Evolutionary conservation across 2,797 vertebrate species (phyloP).

Genomic region (Alcedo atthis): DNA sequence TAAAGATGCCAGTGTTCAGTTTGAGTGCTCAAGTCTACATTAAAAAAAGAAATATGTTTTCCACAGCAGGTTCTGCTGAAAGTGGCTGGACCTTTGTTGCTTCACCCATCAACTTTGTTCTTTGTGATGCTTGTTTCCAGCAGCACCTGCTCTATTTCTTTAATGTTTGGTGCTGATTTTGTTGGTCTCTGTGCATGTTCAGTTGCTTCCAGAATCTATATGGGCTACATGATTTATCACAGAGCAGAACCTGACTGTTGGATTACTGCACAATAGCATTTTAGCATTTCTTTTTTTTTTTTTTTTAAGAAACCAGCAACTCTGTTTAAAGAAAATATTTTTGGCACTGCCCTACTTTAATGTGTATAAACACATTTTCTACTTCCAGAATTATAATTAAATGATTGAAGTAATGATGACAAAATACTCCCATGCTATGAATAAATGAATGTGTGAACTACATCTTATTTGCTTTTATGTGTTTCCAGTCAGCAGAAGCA

Average conservation of each 20-base stretch:
- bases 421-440: slow-evolving; percentile 41
- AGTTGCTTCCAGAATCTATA: not conserved
- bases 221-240: not conserved
- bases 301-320: slow-evolving; percentile 2
- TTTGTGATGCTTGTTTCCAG: not conserved
- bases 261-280: not conserved
- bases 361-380: slow-evolving; percentile 27
- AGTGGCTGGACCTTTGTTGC: not conserved
- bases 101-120: not conserved
- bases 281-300: not conserved
- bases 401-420: slow-evolving; percentile 50
- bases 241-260: not conserved
- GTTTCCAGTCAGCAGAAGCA: slow-evolving; percentile 35
- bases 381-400: slow-evolving; percentile 34
- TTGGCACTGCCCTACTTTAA: slow-evolving; percentile 23
- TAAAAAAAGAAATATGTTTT: not conserved
- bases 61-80: not conserved
- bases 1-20: not conserved
- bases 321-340: slow-evolving; percentile 5
- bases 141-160: not conserved
- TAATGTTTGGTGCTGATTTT: not conserved
- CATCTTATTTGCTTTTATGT: slow-evolving; percentile 38
- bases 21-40: not conserved
- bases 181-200: not conserved
- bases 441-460: slow-evolving; percentile 54